These are phyloP conservation scores for Morpho achilles DNA, from an alignment of 2,888 invertebrate genomes.

Conservation along the genomic window DNA sequence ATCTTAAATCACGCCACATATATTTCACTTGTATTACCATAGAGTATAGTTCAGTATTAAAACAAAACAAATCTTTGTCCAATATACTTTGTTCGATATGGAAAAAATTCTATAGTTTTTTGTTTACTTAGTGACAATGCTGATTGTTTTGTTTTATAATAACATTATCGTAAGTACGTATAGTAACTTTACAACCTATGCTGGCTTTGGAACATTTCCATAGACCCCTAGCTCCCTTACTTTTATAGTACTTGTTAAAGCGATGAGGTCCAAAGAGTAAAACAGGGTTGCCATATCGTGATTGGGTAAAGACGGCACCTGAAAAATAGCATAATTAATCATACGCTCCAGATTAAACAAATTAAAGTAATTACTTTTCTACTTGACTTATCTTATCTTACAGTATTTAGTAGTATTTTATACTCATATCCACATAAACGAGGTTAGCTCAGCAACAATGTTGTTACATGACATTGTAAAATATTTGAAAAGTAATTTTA, in stretches of 20 bases:
- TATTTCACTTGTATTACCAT: too few species aligned
- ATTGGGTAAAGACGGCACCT: conserved; percentile 16
- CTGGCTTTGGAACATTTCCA: conserved; percentile 45
- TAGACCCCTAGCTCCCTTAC: conserved; percentile 31
- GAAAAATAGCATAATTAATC: background rate
- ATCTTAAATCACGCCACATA: too few species aligned
- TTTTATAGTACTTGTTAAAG: conserved; percentile 43
- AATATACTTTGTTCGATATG: too few species aligned
- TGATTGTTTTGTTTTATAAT: conserved; percentile 30
- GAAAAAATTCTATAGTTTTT: too few species aligned
- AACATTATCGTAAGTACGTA: conserved; percentile 31
- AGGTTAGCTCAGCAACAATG: too few species aligned
- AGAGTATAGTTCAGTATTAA: too few species aligned
- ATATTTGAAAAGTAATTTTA: too few species aligned
- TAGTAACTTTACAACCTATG: conserved; percentile 31
- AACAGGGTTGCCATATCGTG: conserved; percentile 33
- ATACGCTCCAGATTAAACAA: background rate
- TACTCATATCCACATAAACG: too few species aligned
- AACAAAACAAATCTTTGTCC: too few species aligned
- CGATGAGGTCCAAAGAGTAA: conserved; percentile 34
- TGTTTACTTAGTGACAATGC: conserved; percentile 16
- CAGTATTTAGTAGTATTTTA: too few species aligned
- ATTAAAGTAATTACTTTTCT: background rate
- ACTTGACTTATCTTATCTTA: too few species aligned
- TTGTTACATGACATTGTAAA: too few species aligned